Evolutionary conservation across 53 echinoderm and acorn worm species (phyloP).

Genomic region (Arbacia lixula): DNA sequence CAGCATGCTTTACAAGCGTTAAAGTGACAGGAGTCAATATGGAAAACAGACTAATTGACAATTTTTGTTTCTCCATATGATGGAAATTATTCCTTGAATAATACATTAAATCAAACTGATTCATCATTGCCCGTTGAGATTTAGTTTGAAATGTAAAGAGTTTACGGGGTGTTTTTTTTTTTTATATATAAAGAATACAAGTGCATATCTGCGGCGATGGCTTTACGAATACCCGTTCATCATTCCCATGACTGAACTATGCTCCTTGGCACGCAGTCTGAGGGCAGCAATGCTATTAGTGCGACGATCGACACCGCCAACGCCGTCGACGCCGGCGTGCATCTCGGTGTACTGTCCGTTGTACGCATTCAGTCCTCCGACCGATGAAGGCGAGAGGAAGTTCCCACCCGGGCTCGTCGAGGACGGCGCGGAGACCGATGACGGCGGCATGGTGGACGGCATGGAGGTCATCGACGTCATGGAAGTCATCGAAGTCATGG

Average conservation of each 20-base stretch:
- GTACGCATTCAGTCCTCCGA: constrained; percentile 83
- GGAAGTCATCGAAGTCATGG: constrained; percentile 15
- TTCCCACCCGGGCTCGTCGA: constrained; percentile 65
- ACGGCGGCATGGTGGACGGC: constrained; percentile 68
- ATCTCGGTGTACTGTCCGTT: constrained; percentile 88
- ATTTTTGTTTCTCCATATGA: too few species aligned
- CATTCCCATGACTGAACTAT: constrained; percentile 90
- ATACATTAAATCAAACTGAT: too few species aligned
- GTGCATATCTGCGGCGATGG: background rate
- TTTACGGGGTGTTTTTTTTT: too few species aligned
- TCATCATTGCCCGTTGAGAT: too few species aligned
- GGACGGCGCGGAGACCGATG: constrained; percentile 25
- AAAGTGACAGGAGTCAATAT: too few species aligned
- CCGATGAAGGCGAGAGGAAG: constrained; percentile 58
- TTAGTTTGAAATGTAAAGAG: too few species aligned
- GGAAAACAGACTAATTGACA: too few species aligned
- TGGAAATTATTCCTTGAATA: too few species aligned
- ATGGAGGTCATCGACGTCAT: constrained; percentile 61
- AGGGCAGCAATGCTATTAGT: constrained; percentile 96
- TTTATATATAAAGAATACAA: too few species aligned
- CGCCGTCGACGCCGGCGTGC: constrained; percentile 68
- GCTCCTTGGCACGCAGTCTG: constrained; percentile 92
- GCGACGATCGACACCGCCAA: constrained; percentile 78
- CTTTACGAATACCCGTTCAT: constrained; percentile 95
- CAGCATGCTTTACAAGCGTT: too few species aligned